A percentile compares a stretch with the other conserved stretches of the same genome.
phyloP scores from a whole-genome alignment of 2,113 vertebrate species.

The Amia ocellicauda region DNA sequence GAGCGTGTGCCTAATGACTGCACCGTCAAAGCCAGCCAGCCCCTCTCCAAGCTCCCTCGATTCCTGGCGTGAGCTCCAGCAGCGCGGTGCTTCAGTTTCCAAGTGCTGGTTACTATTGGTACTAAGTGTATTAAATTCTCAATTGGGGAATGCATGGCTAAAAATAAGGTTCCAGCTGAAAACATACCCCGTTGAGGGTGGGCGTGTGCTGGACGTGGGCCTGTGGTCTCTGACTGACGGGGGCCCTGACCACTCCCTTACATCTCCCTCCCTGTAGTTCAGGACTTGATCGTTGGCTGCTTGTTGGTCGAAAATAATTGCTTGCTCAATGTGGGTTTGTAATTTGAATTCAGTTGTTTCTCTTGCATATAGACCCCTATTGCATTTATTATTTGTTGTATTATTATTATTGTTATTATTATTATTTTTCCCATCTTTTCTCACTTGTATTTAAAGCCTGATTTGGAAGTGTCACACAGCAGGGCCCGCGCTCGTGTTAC shows the following conservation, averaged over 20 bases:
- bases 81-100: conserved; percentile 35
- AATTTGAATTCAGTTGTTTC: too few relatives aligned
- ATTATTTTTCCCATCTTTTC: too few relatives aligned
- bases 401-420: too few relatives aligned
- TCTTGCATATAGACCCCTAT: too few relatives aligned
- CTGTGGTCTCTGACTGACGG: not conserved
- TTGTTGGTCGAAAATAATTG: too few relatives aligned
- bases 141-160: conserved; percentile 52
- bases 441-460: too few relatives aligned
- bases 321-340: conserved; percentile 50
- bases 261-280: too few relatives aligned
- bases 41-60: conserved; percentile 30
- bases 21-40: not conserved
- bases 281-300: too few relatives aligned
- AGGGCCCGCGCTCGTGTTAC: conserved; percentile 32
- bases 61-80: conserved; percentile 48
- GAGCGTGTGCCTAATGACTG: not conserved
- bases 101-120: conserved; percentile 43
- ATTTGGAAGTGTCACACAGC: conserved; percentile 19
- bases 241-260: too few relatives aligned
- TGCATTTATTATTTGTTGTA: too few relatives aligned
- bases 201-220: too few relatives aligned
- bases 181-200: conserved; percentile 32
- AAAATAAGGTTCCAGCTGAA: conserved; percentile 59
- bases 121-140: conserved; percentile 54